Base-by-base conservation (phyloP, 92 coral and sea anemone species). In the Porites lobata region DNA sequence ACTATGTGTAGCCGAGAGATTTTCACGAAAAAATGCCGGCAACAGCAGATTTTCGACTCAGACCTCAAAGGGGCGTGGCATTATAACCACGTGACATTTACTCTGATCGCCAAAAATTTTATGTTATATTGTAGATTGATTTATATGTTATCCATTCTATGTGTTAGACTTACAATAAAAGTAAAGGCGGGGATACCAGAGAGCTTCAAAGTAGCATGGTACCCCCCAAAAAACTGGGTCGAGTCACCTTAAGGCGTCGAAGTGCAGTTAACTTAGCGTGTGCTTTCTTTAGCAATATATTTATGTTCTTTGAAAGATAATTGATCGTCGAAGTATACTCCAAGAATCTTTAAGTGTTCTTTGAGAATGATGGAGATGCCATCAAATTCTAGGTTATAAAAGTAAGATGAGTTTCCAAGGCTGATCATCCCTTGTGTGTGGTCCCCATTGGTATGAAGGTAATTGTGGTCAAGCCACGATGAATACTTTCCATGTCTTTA, bases 281-380 rank as follows among this genome's bases (percentile, higher is more conserved):
- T 61, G 17, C 65, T 61, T 11, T 17, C 65, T 79, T 79, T 18
- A 79, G 26, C 71, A 63, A 63, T 24, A 29, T 73, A 63, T 64
- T 79, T 63, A 47, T 79, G 84, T 47, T 79, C 72, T 32, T 79
- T 79, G 26, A 79, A 79, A 29, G 53, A 79, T 79, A 79, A 64
- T 12, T 63, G 63, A 64, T 81, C 56, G 81, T 50, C 81, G 21
- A 77, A 13, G 20, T 18, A 2, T 81, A 86, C 94, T 64, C 93
- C 93, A 14, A 90, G 90, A 75, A 86, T 90, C 80, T 85, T 90
- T 67, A 90, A 61, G 67, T 24, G 78, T 61, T 90, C 93, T 85
- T 85, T 63, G 20, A 77, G 58, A 38, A 71, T 68, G 32, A 56
- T 81, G 43, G 26, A 59, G 38, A 20, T 29, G 54, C 47, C 68